Evolutionary conservation across 2,888 invertebrate genomes (phyloP).

Genomic region (Meganola albula): DNA sequence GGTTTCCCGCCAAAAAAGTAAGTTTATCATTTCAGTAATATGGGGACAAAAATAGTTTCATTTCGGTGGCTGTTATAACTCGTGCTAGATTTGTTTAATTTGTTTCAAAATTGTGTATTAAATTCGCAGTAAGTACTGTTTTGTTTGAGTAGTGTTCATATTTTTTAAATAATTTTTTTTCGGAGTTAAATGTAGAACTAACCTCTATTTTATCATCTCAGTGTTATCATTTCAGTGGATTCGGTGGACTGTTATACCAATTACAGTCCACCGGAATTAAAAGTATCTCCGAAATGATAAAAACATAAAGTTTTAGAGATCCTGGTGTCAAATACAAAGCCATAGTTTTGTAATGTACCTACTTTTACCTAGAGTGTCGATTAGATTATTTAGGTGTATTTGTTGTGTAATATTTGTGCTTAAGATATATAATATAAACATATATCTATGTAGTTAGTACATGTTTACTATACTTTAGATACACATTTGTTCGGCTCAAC

Average conservation of each 20-base stretch:
- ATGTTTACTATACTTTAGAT: neutral
- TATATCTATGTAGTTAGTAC: constrained; percentile 1
- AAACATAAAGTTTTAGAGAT: neutral
- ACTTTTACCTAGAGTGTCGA: neutral
- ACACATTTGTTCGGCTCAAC: constrained; percentile 1
- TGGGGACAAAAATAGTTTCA: no score
- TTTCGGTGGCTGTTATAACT: no score
- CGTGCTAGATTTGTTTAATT: no score
- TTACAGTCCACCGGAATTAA: neutral
- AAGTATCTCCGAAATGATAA: no score
- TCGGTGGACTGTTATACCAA: no score
- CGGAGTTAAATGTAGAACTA: no score
- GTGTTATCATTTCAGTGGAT: constrained; percentile 1
- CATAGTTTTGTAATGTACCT: constrained; percentile 1
- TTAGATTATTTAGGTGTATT: constrained; percentile 1
- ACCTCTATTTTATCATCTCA: neutral
- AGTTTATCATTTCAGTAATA: no score
- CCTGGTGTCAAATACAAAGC: constrained; percentile 1
- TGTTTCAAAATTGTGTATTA: no score
- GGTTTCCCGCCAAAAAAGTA: no score
- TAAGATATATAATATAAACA: constrained; percentile 1
- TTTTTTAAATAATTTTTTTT: no score
- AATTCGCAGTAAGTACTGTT: no score
- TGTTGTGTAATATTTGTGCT: constrained; percentile 1
- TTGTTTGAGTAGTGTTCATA: no score